phyloP scores from a whole-genome alignment of 2,113 vertebrate genomes.

The Nematolebias whitei region DNA sequence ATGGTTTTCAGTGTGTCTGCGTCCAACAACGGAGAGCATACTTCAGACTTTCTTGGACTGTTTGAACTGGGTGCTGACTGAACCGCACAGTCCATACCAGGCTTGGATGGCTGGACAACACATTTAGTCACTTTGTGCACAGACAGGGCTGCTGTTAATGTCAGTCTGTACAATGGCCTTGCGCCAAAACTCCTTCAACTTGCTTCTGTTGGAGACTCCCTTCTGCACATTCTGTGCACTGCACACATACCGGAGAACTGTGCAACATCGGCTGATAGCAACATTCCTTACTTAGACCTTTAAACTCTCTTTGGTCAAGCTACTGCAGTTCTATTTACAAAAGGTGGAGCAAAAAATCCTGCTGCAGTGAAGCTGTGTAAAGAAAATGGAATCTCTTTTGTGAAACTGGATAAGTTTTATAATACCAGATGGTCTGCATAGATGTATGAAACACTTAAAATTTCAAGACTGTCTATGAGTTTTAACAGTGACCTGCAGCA shows the following conservation, averaged over 20 bases:
- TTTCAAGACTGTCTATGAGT: neutral
- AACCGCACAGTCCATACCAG: neutral
- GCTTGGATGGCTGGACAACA: neutral
- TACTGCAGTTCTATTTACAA: neutral
- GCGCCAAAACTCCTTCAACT: too few species aligned
- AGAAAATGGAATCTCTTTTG: neutral
- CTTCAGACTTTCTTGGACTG: neutral
- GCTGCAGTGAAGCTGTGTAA: neutral
- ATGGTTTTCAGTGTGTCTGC: neutral
- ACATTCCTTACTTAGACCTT: neutral
- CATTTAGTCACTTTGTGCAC: too few species aligned
- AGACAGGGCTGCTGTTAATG: too few species aligned
- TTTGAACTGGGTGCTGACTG: neutral
- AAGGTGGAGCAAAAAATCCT: neutral
- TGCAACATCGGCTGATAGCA: neutral
- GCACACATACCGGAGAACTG: conserved; percentile 3
- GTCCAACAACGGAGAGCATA: neutral
- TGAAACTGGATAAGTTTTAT: neutral
- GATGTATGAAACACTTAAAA: neutral
- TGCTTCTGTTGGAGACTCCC: neutral
- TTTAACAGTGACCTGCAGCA: neutral
- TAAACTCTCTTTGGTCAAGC: neutral
- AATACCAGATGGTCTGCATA: neutral
- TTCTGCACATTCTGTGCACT: neutral
- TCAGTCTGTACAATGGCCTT: too few species aligned